Base-by-base conservation (phyloP, 1,140 invertebrate genomes). In the Monochamus saltuarius region DNA sequence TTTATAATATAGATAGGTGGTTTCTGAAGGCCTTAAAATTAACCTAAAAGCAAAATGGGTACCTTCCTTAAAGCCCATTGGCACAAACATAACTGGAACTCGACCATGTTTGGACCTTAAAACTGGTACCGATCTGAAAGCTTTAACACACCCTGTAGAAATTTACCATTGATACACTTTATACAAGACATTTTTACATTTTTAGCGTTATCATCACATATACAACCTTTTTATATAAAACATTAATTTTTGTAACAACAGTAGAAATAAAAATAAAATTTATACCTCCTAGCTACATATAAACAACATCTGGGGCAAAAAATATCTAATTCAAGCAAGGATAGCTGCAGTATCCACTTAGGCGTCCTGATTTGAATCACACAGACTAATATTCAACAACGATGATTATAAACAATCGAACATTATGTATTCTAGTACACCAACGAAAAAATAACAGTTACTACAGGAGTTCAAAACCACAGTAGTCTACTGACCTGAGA, bases 131-230 rank as follows among this genome's bases (percentile, higher is more conserved):
- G 2, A 29, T 6, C 2, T 7, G 13, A 58, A 58, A 49, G 45
- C 45, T 45, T 49, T 19, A 58, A 58, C 56, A 47, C 49, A 58
- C 56, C 56, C 56, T 58, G 56, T 58, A 46, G 50, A 17, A 58
- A 49, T 58, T 47, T 58, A 55, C 34, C 53, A 43, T 42, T 29
- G 53, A 55, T 29, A 29, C 22, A 29, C 22, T 29, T 29, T 29
- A 29, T 29, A 29, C 22, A 29, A 29, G 22, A 29, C 6, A 29
- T 29, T 29, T 29, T 29, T 29, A 29, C 22, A 29, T 29, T 29
- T 29, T 29, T 6, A 58, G 47, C 34, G 22, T 57, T 57, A 57
- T 57, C 45, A 22, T 37, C 37, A 39, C 50, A 58, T 14, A 54
- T 47, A 29, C 22, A 29, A 29, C 22, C 22, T 54, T 47, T 52